These are phyloP conservation scores for Rhynchonycteris naso DNA, from an alignment of 2,797 vertebrate genomes.

Conservation along the genomic window DNA sequence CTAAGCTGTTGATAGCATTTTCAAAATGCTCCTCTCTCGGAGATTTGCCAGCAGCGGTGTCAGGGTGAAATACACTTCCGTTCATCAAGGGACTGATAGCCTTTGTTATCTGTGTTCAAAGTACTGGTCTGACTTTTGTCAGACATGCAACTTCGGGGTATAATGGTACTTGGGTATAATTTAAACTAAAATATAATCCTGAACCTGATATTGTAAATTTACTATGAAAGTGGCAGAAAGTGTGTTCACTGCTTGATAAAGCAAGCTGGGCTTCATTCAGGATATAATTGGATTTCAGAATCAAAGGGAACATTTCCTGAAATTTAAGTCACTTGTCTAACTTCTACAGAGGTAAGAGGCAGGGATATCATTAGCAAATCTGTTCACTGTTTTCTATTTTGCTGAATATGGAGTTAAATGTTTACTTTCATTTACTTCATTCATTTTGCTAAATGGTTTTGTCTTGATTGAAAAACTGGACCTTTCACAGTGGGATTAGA, in stretches of 20 bases:
- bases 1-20: conserved; percentile 76
- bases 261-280: neutral
- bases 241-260: neutral
- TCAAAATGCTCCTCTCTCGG: conserved; percentile 63
- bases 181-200: conserved; percentile 44
- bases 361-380: conserved; percentile 3
- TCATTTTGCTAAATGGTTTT: neutral
- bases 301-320: conserved; percentile 31
- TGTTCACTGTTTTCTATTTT: neutral
- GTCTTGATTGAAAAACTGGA: conserved; percentile 9
- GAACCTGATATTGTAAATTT: conserved; percentile 11
- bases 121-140: neutral
- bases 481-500: neutral
- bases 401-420: conserved; percentile 1
- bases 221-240: neutral
- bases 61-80: conserved; percentile 61
- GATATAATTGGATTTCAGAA: neutral
- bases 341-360: neutral
- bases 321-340: conserved; percentile 27
- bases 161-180: conserved; percentile 45
- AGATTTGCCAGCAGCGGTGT: conserved; percentile 63
- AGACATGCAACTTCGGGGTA: neutral
- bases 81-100: neutral
- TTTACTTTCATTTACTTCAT: conserved; percentile 42
- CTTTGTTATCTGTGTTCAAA: conserved; percentile 34